A percentile compares a stretch with the other conserved stretches of the same genome.
These are phyloP conservation scores for Ametastegia equiseti DNA, from an alignment of 2,888 invertebrate species.

Conservation along the genomic window DNA sequence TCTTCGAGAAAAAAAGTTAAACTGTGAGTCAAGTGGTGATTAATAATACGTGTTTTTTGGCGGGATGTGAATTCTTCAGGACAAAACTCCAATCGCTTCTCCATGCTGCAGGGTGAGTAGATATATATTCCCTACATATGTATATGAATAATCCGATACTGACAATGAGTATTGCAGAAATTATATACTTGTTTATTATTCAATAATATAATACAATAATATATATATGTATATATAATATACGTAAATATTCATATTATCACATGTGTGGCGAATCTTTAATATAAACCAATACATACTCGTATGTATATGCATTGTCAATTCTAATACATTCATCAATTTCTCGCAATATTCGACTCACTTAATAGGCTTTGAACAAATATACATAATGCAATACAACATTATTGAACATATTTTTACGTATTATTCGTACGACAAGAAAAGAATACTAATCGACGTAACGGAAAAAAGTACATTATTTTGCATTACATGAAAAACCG, in stretches of 20 bases:
- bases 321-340: not conserved
- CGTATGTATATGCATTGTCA: not conserved
- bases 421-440: not conserved
- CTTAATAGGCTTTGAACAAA: not conserved
- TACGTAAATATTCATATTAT: slow-evolving; percentile 28
- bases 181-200: slow-evolving; percentile 35
- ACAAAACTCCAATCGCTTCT: too few species aligned
- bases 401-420: not conserved
- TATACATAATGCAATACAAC: not conserved
- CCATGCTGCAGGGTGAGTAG: too few species aligned
- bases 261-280: slow-evolving; percentile 24
- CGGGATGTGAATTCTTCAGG: too few species aligned
- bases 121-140: not conserved
- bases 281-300: not conserved
- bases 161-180: too few species aligned
- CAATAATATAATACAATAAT: slow-evolving; percentile 21
- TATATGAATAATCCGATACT: not conserved
- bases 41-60: too few species aligned
- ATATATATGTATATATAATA: not conserved
- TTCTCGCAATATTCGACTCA: not conserved
- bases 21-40: too few species aligned
- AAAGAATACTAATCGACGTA: not conserved
- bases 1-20: not conserved
- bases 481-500: too few species aligned
- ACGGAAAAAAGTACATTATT: too few species aligned